phyloP scores from a whole-genome alignment of 2,797 vertebrate species.

The Cryptoblepharus egeriae region DNA sequence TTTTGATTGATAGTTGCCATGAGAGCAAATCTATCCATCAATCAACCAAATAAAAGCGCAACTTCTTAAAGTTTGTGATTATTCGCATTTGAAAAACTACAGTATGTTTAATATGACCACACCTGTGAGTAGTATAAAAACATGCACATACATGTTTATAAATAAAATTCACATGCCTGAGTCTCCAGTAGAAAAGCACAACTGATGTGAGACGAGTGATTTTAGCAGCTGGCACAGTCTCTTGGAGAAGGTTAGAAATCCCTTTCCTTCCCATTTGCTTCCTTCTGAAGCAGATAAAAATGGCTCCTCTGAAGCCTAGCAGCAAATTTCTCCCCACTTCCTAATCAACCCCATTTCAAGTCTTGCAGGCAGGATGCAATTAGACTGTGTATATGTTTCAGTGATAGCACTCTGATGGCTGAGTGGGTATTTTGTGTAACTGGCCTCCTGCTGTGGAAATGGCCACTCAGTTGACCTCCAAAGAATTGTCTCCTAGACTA shows the following conservation, averaged over 20 bases:
- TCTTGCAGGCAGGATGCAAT: not conserved
- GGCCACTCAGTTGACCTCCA: not conserved
- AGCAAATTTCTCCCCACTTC: not conserved
- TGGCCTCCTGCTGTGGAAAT: conserved; percentile 29
- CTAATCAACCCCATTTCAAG: conserved; percentile 15
- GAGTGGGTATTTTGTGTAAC: conserved; percentile 17
- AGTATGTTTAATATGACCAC: too few species aligned
- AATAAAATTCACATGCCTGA: not conserved
- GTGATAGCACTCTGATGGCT: not conserved
- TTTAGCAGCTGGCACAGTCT: not conserved
- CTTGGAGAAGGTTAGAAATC: not conserved
- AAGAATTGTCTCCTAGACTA: not conserved
- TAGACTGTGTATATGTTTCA: not conserved
- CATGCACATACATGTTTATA: not conserved
- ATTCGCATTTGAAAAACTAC: not conserved
- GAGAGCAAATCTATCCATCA: not conserved
- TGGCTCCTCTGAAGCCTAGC: conserved; percentile 1
- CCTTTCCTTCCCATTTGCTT: conserved; percentile 4
- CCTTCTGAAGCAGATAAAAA: not conserved
- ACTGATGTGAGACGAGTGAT: not conserved
- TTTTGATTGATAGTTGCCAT: not conserved
- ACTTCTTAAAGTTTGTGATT: too few species aligned
- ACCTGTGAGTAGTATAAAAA: not conserved
- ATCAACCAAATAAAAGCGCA: too few species aligned
- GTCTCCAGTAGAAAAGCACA: not conserved